Evolutionary conservation across 2,113 vertebrate species (phyloP).

Genomic region (Gallinago jamesoni): DNA sequence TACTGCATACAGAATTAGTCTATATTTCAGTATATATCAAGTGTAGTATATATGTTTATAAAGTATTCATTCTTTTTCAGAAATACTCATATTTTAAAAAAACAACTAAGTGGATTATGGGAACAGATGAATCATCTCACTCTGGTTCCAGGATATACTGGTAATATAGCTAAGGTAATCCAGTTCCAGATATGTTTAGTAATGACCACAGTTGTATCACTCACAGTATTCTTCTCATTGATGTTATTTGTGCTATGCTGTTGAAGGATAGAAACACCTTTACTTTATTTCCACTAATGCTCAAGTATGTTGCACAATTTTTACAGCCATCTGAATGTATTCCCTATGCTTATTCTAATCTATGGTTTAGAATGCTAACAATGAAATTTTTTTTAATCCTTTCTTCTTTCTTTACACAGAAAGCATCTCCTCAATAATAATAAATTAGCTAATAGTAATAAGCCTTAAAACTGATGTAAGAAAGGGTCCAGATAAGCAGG

Average conservation of each 20-base stretch:
- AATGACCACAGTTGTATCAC: background rate
- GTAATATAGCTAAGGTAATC: constrained; percentile 87
- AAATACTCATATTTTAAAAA: constrained; percentile 86
- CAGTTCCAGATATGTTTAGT: background rate
- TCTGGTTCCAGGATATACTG: constrained; percentile 84
- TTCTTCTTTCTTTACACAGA: background rate
- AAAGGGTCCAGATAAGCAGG: background rate
- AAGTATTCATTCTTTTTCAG: constrained; percentile 65
- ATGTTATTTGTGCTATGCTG: background rate
- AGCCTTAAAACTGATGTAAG: background rate
- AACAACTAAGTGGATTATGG: constrained; percentile 85
- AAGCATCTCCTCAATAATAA: background rate
- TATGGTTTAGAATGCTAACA: background rate
- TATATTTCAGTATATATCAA: background rate
- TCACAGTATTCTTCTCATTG: background rate
- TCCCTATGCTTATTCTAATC: background rate
- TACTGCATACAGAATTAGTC: background rate
- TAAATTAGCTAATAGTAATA: background rate
- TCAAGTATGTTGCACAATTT: background rate
- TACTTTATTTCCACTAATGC: background rate
- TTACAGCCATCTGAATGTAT: background rate
- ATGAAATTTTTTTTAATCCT: background rate
- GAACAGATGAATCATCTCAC: constrained; percentile 80
- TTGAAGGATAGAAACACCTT: background rate
- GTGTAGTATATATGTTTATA: background rate